Conservation (phyloP, 2,888 invertebrate species). For the Amblyteles armatorius region DNA sequence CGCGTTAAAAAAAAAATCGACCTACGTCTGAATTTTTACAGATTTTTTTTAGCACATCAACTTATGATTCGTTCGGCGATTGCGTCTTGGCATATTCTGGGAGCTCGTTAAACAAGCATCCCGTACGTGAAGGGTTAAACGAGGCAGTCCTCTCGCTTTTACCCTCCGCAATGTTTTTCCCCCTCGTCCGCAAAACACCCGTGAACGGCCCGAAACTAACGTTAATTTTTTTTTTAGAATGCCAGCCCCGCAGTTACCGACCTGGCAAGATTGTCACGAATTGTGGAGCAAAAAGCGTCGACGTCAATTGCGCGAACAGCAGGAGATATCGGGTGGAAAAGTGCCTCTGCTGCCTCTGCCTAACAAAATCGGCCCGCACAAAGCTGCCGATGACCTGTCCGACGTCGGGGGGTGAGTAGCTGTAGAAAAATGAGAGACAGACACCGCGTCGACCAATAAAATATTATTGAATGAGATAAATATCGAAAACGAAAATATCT, state of each 20-base stretch:
- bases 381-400: slow-evolving; percentile 84
- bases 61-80: too few species aligned
- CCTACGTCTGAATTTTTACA: too few species aligned
- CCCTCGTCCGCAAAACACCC: not conserved
- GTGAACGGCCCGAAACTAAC: not conserved
- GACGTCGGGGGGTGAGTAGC: slow-evolving; percentile 87
- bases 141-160: not conserved
- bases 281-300: slow-evolving; percentile 99
- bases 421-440: slow-evolving; percentile 73
- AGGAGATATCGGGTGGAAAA: slow-evolving; percentile 84
- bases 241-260: slow-evolving; percentile 94
- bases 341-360: slow-evolving; percentile 79
- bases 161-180: not conserved
- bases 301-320: slow-evolving; percentile 92
- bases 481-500: slow-evolving; percentile 18
- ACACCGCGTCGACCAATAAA: slow-evolving; percentile 54
- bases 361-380: slow-evolving; percentile 82
- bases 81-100: too few species aligned
- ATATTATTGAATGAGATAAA: slow-evolving; percentile 40
- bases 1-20: slow-evolving; percentile 33
- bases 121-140: not conserved
- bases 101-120: too few species aligned
- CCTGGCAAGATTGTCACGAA: slow-evolving; percentile 99
- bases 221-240: slow-evolving; percentile 86
- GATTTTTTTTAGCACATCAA: too few species aligned